Percentiles rank a stretch among this genome's conserved stretches.
Conservation (phyloP, 2,113 vertebrate genomes). For the Varanus komodoensis region DNA sequence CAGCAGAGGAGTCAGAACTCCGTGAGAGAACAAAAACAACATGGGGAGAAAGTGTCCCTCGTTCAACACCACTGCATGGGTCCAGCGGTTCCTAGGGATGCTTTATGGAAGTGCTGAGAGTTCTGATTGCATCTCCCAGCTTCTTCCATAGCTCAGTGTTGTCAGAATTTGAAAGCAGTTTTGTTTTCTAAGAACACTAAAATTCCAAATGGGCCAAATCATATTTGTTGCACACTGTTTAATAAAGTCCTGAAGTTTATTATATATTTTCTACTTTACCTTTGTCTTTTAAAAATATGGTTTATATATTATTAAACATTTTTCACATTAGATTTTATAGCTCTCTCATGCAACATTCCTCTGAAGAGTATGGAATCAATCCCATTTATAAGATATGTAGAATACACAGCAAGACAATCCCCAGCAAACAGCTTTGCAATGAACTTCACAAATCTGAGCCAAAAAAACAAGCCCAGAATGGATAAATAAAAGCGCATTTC, state of each 20-base stretch:
- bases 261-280: background rate
- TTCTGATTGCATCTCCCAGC: background rate
- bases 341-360: background rate
- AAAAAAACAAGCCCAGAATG: background rate
- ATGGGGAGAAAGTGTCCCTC: background rate
- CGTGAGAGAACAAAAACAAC: background rate
- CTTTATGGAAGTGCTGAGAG: background rate
- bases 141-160: background rate
- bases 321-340: background rate
- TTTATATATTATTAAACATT: conserved; percentile 8
- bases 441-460: background rate
- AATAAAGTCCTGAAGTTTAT: background rate
- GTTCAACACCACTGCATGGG: background rate
- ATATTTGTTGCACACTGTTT: conserved; percentile 11
- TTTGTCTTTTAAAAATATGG: background rate
- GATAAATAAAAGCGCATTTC: background rate
- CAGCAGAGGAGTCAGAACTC: too few relatives aligned
- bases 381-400: background rate
- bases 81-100: background rate
- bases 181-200: background rate
- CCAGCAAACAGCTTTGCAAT: background rate
- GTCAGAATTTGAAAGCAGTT: background rate
- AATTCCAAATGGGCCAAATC: conserved; percentile 2
- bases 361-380: background rate
- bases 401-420: background rate